A percentile compares a stretch with the other conserved stretches of the same genome.
Conservation (phyloP, 2,113 vertebrate genomes). For the Rallus limicola region DNA sequence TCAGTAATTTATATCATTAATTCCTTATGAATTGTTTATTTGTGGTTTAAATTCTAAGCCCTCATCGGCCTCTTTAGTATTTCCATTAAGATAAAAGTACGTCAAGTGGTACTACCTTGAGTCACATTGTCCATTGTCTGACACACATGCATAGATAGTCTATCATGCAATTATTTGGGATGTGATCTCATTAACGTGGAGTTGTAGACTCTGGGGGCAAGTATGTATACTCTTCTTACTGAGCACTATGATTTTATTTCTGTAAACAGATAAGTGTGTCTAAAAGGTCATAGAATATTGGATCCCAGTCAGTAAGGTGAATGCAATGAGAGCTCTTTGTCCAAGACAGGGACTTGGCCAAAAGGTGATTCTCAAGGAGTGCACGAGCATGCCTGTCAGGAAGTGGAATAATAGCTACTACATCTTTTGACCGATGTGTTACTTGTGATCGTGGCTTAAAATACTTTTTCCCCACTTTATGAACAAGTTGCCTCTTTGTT, state of each 20-base stretch:
- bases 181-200: not conserved
- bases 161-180: not conserved
- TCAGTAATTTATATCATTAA: not conserved
- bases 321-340: not conserved
- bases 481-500: not conserved
- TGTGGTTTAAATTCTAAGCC: not conserved
- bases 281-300: not conserved
- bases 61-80: not conserved
- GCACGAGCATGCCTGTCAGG: not conserved
- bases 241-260: not conserved
- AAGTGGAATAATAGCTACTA: not conserved
- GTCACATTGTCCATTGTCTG: not conserved
- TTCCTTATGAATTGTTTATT: not conserved
- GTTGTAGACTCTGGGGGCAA: not conserved
- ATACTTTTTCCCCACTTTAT: not conserved
- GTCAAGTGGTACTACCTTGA: not conserved
- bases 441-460: not conserved
- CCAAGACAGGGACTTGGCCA: not conserved
- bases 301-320: not conserved
- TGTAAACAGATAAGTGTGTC: not conserved
- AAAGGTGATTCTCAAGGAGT: not conserved
- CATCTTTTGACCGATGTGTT: not conserved
- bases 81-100: conserved; percentile 1
- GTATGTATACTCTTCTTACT: not conserved
- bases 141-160: not conserved